A percentile compares a stretch with the other conserved stretches of the same genome.
These are phyloP conservation scores for Microplitis deprimator DNA, from an alignment of 2,888 invertebrate species.

Conservation along the genomic window DNA sequence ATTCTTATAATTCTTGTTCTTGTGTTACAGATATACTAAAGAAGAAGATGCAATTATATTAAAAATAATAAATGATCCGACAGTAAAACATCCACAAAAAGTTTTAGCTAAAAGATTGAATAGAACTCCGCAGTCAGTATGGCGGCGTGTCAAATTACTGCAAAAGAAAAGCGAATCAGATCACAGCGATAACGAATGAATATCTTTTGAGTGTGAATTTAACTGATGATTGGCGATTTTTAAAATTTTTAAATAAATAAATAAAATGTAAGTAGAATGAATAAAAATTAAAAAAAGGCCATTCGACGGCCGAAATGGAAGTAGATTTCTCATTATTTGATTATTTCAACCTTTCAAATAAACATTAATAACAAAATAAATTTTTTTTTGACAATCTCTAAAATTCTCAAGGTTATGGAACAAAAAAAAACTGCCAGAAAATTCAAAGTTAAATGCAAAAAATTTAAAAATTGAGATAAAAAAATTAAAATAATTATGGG, in stretches of 20 bases:
- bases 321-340: too few species aligned
- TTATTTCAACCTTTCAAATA: too few species aligned
- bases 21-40: constrained; percentile 53
- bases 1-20: background rate
- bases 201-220: background rate
- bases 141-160: constrained; percentile 61
- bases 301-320: too few species aligned
- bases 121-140: constrained; percentile 65
- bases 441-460: too few species aligned
- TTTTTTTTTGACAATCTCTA: too few species aligned
- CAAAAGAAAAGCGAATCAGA: constrained; percentile 37
- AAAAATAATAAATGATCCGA: constrained; percentile 49
- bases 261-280: too few species aligned
- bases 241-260: background rate
- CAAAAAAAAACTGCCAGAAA: too few species aligned
- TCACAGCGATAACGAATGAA: background rate
- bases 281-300: too few species aligned
- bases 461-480: too few species aligned
- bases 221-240: background rate
- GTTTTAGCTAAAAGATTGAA: constrained; percentile 61
- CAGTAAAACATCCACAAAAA: constrained; percentile 54
- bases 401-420: too few species aligned
- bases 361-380: too few species aligned
- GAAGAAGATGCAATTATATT: constrained; percentile 61
- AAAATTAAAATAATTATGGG: too few species aligned